Base-by-base conservation (phyloP, 2,797 vertebrate genomes). In the Dicrostonyx torquatus region DNA sequence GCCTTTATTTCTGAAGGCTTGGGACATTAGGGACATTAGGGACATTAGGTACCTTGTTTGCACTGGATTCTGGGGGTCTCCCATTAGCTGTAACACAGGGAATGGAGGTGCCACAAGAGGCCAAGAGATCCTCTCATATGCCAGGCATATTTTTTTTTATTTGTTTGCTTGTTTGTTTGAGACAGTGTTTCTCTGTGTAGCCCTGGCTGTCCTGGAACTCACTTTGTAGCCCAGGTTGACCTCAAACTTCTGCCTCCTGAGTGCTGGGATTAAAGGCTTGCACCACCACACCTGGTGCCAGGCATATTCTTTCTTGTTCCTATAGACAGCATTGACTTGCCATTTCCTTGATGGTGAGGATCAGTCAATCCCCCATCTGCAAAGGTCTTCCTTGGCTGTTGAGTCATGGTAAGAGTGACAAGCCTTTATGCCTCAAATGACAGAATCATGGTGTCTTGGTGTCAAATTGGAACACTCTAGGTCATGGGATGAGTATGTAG, bases 61-160 rank as follows among this genome's bases (percentile, higher is more conserved):
- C 37, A 22, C 15, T 34, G 18, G 37, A 17, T 60, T 75, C 37
- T 58, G 45, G 86, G 53, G 11, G 55, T 15, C 18, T 45, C 53
- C 70, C 18, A 20, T 62, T 60, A n/a, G 24, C 50, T 48, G 18
- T 48, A 17, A 75, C 6, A 48, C 7, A 0, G 4, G 40, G 20
- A 22, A 11, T 0, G 1, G 26, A 53, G 1, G 2, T 24, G 9
- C 15, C 24, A 5, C 2, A 29, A 66, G 70, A 43, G 2, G 50
- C 91, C 24, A 0, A 4, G 2, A 5, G 31, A 6, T 0, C 13
- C 24, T 53, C 43, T 66, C 72, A 5, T 5, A 4, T 6, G 3
- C 2, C 50, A 5, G 37, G 43, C 1, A 0, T 13, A 2, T 14
- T 26, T 14, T 60, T 6, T 31, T 20, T 50, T 66, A 0, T 48